phyloP scores from a whole-genome alignment of 1,140 invertebrate species.

The Leptinotarsa defecta region DNA sequence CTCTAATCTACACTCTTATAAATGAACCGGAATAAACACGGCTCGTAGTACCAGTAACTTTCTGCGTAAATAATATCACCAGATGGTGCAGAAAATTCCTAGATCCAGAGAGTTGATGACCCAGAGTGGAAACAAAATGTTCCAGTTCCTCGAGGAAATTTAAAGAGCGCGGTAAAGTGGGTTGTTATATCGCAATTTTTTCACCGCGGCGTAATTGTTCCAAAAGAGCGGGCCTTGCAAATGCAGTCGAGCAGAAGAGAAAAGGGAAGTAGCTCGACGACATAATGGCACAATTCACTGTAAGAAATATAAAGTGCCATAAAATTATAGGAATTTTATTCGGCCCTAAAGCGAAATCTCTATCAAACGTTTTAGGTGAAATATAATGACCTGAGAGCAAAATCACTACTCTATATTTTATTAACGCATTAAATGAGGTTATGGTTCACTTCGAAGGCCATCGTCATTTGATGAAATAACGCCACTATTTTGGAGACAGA shows the following conservation, averaged over 20 bases:
- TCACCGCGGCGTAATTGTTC: slow-evolving; percentile 31
- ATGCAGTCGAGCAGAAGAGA: slow-evolving; percentile 36
- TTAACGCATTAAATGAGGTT: slow-evolving; percentile 44
- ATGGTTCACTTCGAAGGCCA: slow-evolving; percentile 30
- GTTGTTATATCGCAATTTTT: slow-evolving; percentile 1
- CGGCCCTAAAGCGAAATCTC: slow-evolving; percentile 47
- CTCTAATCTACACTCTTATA: too few relatives aligned
- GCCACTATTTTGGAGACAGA: slow-evolving; percentile 4
- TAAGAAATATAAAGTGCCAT: slow-evolving; percentile 53
- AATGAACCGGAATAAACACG: too few relatives aligned
- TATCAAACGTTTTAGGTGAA: slow-evolving; percentile 50
- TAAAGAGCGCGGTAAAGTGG: background rate
- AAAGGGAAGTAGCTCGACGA: slow-evolving; percentile 45
- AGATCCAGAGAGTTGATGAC: background rate
- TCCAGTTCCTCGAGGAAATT: background rate
- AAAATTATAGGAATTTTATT: slow-evolving; percentile 55
- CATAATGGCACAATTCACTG: slow-evolving; percentile 51
- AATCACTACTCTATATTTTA: slow-evolving; percentile 42
- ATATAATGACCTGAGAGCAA: slow-evolving; percentile 49
- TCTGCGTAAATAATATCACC: too few relatives aligned
- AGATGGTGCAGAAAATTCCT: too few relatives aligned
- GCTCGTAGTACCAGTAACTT: too few relatives aligned
- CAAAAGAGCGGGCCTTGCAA: slow-evolving; percentile 30
- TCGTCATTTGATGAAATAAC: background rate
- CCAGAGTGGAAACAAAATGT: background rate